Evolutionary conservation across 2,888 invertebrate genomes (phyloP), one percentile per base, ranked within the genome.

Genomic region (Leucoptera coffeella): DNA sequence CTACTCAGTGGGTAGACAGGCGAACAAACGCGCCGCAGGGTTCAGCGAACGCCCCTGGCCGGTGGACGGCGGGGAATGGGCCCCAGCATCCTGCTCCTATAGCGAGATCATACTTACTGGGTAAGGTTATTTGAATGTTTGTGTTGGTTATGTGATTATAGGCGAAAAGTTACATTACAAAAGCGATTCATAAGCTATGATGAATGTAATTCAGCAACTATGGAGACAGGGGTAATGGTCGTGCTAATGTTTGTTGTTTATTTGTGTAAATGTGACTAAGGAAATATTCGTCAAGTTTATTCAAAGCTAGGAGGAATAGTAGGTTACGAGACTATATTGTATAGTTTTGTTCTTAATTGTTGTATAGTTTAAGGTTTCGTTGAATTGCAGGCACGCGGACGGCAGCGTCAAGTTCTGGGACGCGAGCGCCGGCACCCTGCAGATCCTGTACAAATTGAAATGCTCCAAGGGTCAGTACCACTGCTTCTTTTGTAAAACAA

Each of bases 331-430:
- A n/a, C n/a, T n/a, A n/a, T n/a, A n/a, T n/a, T n/a, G n/a, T n/a
- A n/a, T n/a, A n/a, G n/a, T n/a, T n/a, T n/a, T n/a, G n/a, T n/a
- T n/a, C n/a, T n/a, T n/a, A n/a, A n/a, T n/a, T n/a, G n/a, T n/a
- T n/a, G n/a, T n/a, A n/a, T n/a, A n/a, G n/a, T n/a, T n/a, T n/a
- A n/a, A n/a, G n/a, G n/a, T 15, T 26, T 30, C 27, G 29, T 4
- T 29, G 15, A 38, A 30, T 67, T 71, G n/a, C 67, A 91, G 93
- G 26, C 96, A 97, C 65, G 90, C 95, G 36, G 99, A 99, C 67
- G 99, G 99, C 27, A 94, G 94, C 49, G 77, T 99, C 30, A 96
- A 96, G 60, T 99, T 99, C 67, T 99, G 97, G 97, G 97, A 99
- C 60, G 93, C 94, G 24, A 93, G 94, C 47, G 93, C 92, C 28